Conservation (phyloP, 2,797 vertebrate genomes). For the Diplodus puntazzo region DNA sequence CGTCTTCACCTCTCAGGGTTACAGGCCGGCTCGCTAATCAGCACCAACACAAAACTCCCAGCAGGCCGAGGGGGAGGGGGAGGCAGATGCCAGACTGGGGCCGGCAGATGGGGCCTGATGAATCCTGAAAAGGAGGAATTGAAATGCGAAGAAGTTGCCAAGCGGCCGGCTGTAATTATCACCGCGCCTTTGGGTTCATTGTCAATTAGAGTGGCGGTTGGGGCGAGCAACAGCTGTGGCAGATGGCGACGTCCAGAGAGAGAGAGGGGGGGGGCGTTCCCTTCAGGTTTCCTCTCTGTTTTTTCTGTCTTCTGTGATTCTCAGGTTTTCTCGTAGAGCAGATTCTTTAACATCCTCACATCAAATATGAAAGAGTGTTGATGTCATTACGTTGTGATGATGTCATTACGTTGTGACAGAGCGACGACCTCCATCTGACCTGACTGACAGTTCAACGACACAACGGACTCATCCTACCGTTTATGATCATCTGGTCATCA, state of each 20-base stretch:
- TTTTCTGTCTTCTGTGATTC: conserved; percentile 2
- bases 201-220: conserved; percentile 89
- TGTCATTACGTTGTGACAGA: too few relatives aligned
- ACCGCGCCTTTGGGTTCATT: conserved; percentile 87
- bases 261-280: conserved; percentile 27
- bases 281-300: conserved; percentile 30
- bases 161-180: conserved; percentile 88
- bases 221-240: conserved; percentile 89
- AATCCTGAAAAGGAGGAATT: conserved; percentile 88
- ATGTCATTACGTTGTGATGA: too few relatives aligned
- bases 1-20: conserved; percentile 81
- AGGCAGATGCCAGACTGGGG: conserved; percentile 72
- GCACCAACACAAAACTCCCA: conserved; percentile 81
- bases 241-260: conserved; percentile 90
- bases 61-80: conserved; percentile 65
- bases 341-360: too few relatives aligned
- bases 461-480: too few relatives aligned
- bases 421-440: too few relatives aligned
- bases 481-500: too few relatives aligned
- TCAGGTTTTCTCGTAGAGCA: background rate
- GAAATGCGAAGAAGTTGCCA: conserved; percentile 86
- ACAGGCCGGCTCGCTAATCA: conserved; percentile 81
- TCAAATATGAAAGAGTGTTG: too few relatives aligned
- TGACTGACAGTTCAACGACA: too few relatives aligned
- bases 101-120: conserved; percentile 89